phyloP scores from a whole-genome alignment of 2,797 vertebrate species.

The Rousettus madagascariensis region DNA sequence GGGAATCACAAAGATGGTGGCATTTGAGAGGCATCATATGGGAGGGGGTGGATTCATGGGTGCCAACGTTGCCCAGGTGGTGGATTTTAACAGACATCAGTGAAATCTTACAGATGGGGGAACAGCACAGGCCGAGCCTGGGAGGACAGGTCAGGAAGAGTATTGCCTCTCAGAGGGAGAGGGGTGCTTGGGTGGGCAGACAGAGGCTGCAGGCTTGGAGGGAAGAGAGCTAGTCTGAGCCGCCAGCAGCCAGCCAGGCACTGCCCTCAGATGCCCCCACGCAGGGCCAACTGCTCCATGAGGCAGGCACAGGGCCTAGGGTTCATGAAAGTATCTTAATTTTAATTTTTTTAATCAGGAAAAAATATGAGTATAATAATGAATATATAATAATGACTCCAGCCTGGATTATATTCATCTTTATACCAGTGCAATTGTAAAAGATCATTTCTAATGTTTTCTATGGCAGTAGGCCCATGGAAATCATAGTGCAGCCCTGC shows the following conservation, averaged over 20 bases:
- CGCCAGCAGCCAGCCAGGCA: not conserved
- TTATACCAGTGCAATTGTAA: not conserved
- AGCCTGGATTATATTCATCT: not conserved
- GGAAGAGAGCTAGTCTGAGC: not conserved
- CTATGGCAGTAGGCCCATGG: not conserved
- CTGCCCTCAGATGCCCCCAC: not conserved
- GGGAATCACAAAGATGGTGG: not conserved
- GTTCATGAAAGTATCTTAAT: not conserved
- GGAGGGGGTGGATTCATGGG: not conserved
- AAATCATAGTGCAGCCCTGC: not conserved
- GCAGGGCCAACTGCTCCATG: not conserved
- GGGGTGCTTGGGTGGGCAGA: no score
- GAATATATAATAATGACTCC: not conserved
- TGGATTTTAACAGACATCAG: not conserved
- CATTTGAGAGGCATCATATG: not conserved
- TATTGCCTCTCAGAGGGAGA: no score
- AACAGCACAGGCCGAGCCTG: not conserved
- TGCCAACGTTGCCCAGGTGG: no score
- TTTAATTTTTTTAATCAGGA: slow-evolving; percentile 2
- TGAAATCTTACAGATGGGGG: not conserved
- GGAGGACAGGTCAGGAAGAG: not conserved
- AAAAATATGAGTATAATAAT: not conserved
- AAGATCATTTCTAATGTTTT: not conserved
- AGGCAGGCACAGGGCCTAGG: not conserved
- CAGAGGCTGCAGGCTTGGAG: not conserved